A percentile compares a stretch with the other conserved stretches of the same genome.
These are phyloP conservation scores for Notolepis coatsorum DNA, from an alignment of 2,797 vertebrate genomes.

Conservation along the genomic window DNA sequence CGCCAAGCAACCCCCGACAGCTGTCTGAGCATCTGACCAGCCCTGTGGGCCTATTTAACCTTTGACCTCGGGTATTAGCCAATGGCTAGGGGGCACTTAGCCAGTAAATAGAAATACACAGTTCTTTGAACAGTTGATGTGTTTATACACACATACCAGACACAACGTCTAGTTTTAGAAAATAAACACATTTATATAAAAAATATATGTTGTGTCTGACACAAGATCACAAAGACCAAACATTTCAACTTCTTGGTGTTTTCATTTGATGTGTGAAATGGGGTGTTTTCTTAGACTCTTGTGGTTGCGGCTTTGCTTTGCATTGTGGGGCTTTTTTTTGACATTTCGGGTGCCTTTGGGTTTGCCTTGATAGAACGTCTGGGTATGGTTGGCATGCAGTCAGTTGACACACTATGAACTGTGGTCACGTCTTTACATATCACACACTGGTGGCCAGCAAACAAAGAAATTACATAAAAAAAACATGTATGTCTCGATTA, in stretches of 20 bases:
- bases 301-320: slow-evolving; percentile 34
- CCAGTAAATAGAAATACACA: slow-evolving; percentile 32
- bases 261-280: slow-evolving; percentile 40
- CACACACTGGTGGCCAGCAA: background rate
- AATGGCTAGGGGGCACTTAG: background rate
- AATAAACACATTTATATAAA: slow-evolving; percentile 21
- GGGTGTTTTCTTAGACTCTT: slow-evolving; percentile 25
- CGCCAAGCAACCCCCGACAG: slow-evolving; percentile 44
- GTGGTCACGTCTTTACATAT: slow-evolving; percentile 1
- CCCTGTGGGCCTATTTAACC: slow-evolving; percentile 59
- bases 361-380: slow-evolving; percentile 49
- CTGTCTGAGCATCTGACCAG: slow-evolving; percentile 55
- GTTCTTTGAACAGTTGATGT: slow-evolving; percentile 4
- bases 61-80: slow-evolving; percentile 44
- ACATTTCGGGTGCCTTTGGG: slow-evolving; percentile 53
- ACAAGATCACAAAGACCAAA: slow-evolving; percentile 71
- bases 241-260: slow-evolving; percentile 48
- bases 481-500: slow-evolving; percentile 26
- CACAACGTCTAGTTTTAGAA: slow-evolving; percentile 36
- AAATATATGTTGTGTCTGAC: background rate
- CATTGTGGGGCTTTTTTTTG: slow-evolving; percentile 50
- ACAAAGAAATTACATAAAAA: background rate
- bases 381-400: slow-evolving; percentile 46
- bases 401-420: background rate
- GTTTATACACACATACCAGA: slow-evolving; percentile 37